phyloP scores from a whole-genome alignment of 2,888 invertebrate species.

The Empis livida region DNA sequence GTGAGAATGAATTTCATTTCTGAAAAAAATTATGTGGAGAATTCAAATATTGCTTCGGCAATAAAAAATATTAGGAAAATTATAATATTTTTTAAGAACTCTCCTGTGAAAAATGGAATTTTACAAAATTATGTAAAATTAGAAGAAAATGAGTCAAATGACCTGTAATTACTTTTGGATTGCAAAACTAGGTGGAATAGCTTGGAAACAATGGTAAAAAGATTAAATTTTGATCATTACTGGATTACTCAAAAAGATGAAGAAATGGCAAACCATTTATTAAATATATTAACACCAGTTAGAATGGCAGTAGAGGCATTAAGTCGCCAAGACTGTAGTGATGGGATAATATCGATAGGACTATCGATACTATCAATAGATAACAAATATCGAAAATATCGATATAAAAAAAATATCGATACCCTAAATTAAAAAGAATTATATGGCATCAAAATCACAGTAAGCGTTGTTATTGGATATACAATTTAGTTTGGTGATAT shows the following conservation, averaged over 20 bases:
- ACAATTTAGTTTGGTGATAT: too few relatives aligned
- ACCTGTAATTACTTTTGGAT: constrained; percentile 1
- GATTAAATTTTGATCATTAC: neutral
- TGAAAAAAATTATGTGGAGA: too few relatives aligned
- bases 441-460: too few relatives aligned
- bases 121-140: too few relatives aligned
- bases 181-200: constrained; percentile 1
- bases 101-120: neutral
- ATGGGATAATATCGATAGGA: neutral
- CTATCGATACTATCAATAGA: too few relatives aligned
- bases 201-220: neutral
- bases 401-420: too few relatives aligned
- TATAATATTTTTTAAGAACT: neutral
- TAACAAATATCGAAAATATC: too few relatives aligned
- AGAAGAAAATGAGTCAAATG: neutral
- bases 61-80: neutral
- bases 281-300: neutral
- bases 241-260: neutral
- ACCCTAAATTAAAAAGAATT: too few relatives aligned
- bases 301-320: constrained; percentile 1
- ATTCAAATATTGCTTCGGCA: neutral
- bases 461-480: too few relatives aligned
- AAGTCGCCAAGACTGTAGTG: neutral
- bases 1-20: too few relatives aligned
- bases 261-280: neutral